phyloP scores from a whole-genome alignment of 2,113 vertebrate genomes.

The Bubo scandiacus region DNA sequence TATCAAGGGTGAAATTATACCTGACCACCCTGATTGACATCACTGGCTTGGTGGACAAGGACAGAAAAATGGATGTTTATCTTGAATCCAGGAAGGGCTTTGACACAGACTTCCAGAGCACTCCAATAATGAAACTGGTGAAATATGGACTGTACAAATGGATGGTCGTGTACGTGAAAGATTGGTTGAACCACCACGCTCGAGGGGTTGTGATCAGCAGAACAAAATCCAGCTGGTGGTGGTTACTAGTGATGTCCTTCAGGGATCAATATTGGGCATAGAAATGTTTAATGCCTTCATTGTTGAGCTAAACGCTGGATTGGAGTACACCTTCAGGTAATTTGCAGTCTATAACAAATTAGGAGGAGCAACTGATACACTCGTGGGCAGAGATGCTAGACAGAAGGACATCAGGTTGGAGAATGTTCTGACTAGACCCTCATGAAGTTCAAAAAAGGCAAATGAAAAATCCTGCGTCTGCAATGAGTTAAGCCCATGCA shows the following conservation, averaged over 20 bases:
- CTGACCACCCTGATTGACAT: not conserved
- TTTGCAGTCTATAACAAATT: not conserved
- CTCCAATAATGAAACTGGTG: not conserved
- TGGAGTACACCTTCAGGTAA: not conserved
- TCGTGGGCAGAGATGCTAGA: not conserved
- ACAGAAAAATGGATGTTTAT: not conserved
- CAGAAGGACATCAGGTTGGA: not conserved
- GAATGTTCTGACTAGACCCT: not conserved
- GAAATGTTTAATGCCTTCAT: not conserved
- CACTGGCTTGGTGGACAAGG: not conserved
- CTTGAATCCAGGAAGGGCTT: not conserved
- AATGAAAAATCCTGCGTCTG: not conserved
- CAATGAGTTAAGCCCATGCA: not conserved
- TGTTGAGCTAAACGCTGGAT: not conserved
- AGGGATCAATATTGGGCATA: not conserved
- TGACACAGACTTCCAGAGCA: not conserved
- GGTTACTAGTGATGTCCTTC: not conserved
- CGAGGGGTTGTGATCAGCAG: not conserved
- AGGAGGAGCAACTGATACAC: fast-evolving
- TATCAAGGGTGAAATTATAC: not conserved
- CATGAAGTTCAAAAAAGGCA: not conserved
- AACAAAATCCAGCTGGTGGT: not conserved
- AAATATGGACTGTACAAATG: not conserved
- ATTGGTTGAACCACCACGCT: not conserved
- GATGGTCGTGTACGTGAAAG: not conserved